These are phyloP conservation scores for Fistularia tabacaria DNA, from an alignment of 2,797 vertebrate species.

Conservation along the genomic window DNA sequence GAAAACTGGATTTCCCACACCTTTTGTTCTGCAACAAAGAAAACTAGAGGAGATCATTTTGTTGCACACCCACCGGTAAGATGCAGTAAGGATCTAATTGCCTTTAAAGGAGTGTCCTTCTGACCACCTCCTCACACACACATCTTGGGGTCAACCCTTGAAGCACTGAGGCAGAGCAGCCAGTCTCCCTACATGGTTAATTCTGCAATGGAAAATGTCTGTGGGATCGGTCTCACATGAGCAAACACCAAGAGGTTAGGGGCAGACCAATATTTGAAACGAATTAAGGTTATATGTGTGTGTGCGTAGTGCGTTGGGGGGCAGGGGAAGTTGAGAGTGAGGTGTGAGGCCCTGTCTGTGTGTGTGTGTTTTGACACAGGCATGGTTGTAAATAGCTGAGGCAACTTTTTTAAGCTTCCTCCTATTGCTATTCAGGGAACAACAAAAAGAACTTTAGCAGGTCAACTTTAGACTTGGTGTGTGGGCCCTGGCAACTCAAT, in stretches of 20 bases:
- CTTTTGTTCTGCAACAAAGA: slow-evolving; percentile 50
- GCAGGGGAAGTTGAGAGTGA: slow-evolving; percentile 2
- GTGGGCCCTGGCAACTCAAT: slow-evolving; percentile 19
- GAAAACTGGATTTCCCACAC: slow-evolving; percentile 61
- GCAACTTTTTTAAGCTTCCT: slow-evolving; percentile 47
- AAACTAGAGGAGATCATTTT: slow-evolving; percentile 46
- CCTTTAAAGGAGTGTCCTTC: slow-evolving; percentile 72
- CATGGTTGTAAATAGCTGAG: slow-evolving; percentile 48
- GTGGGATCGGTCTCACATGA: slow-evolving; percentile 67
- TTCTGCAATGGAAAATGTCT: slow-evolving; percentile 70
- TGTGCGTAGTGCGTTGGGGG: slow-evolving; percentile 10
- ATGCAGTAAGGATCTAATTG: slow-evolving; percentile 52
- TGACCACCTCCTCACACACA: slow-evolving; percentile 47
- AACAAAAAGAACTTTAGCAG: slow-evolving; percentile 36
- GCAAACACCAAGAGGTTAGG: slow-evolving; percentile 51
- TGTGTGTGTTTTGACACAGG: slow-evolving; percentile 51
- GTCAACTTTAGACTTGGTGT: slow-evolving; percentile 43
- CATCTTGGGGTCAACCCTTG: slow-evolving; percentile 45
- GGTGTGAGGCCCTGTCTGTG: slow-evolving; percentile 16
- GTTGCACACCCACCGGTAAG: slow-evolving; percentile 47
- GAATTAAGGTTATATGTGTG: slow-evolving; percentile 25
- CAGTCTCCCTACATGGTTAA: slow-evolving; percentile 60
- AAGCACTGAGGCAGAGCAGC: slow-evolving; percentile 56
- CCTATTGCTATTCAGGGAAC: slow-evolving; percentile 38
- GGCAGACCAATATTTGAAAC: slow-evolving; percentile 54